Conservation (phyloP, 2,888 invertebrate species). For the Habroteleia sp. region DNA sequence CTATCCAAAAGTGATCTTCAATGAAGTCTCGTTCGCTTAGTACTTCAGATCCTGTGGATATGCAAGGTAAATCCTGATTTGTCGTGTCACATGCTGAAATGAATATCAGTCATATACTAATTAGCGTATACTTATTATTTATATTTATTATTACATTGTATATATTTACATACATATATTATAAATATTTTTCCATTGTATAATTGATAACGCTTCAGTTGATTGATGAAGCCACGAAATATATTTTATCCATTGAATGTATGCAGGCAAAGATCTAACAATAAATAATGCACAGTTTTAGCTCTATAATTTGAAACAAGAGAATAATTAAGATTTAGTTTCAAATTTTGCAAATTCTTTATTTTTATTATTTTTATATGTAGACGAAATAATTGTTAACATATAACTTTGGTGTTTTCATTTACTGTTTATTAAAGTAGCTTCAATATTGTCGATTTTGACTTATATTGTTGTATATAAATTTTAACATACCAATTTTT, state of each 20-base stretch:
- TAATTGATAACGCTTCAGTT: slow-evolving; percentile 90
- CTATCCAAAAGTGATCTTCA: slow-evolving; percentile 84
- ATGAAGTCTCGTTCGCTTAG: slow-evolving; percentile 88
- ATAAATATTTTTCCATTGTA: slow-evolving; percentile 89
- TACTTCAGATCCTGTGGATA: slow-evolving; percentile 87
- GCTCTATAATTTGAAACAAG: too few relatives aligned
- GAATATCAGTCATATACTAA: background rate
- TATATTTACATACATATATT: slow-evolving; percentile 85
- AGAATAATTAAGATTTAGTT: too few relatives aligned
- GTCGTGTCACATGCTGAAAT: slow-evolving; percentile 84
- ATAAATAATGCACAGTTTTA: too few relatives aligned
- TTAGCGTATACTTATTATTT: background rate
- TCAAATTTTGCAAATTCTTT: too few relatives aligned
- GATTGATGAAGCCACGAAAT: slow-evolving; percentile 94
- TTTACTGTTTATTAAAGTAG: too few relatives aligned
- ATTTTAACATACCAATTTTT: too few relatives aligned
- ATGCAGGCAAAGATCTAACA: slow-evolving; percentile 87
- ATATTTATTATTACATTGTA: background rate
- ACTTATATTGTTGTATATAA: too few relatives aligned
- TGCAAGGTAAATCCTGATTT: slow-evolving; percentile 86
- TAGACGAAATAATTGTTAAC: too few relatives aligned
- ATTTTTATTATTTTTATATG: too few relatives aligned
- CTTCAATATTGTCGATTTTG: too few relatives aligned
- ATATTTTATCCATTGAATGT: slow-evolving; percentile 89
- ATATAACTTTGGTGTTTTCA: too few relatives aligned